These are phyloP conservation scores for Symphodus melops DNA, from an alignment of 2,113 vertebrate species.

Conservation along the genomic window DNA sequence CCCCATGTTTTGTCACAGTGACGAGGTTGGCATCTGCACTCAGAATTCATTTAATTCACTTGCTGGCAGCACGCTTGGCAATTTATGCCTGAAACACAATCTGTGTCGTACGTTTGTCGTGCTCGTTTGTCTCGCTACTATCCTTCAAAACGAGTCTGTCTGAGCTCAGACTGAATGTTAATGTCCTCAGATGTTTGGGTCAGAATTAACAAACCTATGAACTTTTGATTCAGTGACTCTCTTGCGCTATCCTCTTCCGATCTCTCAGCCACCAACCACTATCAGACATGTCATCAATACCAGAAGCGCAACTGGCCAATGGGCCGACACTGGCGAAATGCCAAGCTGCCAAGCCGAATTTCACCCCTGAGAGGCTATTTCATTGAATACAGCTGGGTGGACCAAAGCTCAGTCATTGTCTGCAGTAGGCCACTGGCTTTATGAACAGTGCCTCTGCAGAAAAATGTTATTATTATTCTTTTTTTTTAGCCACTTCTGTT, in stretches of 20 bases:
- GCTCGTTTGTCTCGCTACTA: background rate
- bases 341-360: constrained; percentile 71
- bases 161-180: background rate
- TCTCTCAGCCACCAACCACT: constrained; percentile 42
- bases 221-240: constrained; percentile 21
- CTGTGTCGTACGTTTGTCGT: background rate
- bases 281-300: constrained; percentile 41
- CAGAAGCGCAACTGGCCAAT: constrained; percentile 53
- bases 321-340: constrained; percentile 55
- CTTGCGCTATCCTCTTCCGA: constrained; percentile 28
- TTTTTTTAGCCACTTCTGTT: background rate
- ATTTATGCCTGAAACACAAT: background rate
- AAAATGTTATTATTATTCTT: constrained; percentile 15
- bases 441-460: constrained; percentile 37
- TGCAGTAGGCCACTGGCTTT: constrained; percentile 36
- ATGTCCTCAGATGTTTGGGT: background rate
- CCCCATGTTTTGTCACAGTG: constrained; percentile 97
- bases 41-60: background rate
- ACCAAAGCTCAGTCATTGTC: constrained; percentile 56
- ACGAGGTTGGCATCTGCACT: constrained; percentile 85
- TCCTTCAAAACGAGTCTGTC: background rate
- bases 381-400: constrained; percentile 62
- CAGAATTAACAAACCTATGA: background rate
- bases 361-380: constrained; percentile 62
- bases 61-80: background rate